Evolutionary conservation across 2,797 vertebrate species (phyloP), one percentile per base, ranked within the genome.

Genomic region (Heteromormyrus szaboi): DNA sequence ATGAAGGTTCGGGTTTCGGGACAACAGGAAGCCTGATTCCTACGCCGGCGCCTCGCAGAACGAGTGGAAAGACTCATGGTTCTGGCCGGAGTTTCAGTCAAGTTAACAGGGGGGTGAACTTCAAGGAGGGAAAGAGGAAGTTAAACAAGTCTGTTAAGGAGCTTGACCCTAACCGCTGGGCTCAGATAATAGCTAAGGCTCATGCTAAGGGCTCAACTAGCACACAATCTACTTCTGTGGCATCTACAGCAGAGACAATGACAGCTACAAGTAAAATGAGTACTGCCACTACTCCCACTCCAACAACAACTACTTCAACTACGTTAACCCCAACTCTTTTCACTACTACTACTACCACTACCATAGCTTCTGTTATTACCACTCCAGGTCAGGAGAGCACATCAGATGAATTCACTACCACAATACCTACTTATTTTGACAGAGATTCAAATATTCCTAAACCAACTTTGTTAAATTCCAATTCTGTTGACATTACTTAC

Each of bases 131-230:
- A 68, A 94, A 92, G 62, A 93, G 93, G 90, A 97, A 95, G 91
- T 91, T 92, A 5, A 95, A 95, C 90, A 94, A 93, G 91, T 94
- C 95, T 54, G 91, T 95, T 3, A 96, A 96, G 89, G 93, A 95
- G 86, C 87, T 96, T 84, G 93, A 96, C 92, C 95, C 95, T 25
- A 93, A 93, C 86, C 94, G 91, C 33, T 96, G 95, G 96, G 94
- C 94, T 86, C 93, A 95, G 90, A 94, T 95, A 51, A 85, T 96
- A 79, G 94, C 95, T 33, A 95, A 95, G 92, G 92, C 93, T 51
- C 95, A 95, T 11, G 90, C 92, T 72, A 96, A 95, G 90, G 90
- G 92, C 54, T 90, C 89, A 81, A 91, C 87, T 86, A 41, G 89
- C 14, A 51, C 85, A 11, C 62, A 85, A 29, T 29, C 88, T 17